These are phyloP conservation scores for Pentalonia nigronervosa DNA, from an alignment of 1,140 invertebrate genomes.

Conservation along the genomic window DNA sequence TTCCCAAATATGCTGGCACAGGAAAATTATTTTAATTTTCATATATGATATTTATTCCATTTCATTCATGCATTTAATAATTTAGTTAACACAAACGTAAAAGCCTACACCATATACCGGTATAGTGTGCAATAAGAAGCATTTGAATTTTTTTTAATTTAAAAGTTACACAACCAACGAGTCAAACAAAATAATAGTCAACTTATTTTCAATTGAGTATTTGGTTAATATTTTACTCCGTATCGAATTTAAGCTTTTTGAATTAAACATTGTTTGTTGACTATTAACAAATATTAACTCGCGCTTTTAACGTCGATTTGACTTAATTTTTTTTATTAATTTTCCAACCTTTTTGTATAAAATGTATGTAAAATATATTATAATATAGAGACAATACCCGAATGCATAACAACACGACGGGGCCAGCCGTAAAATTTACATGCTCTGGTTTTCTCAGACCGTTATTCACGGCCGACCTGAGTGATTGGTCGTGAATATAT, in stretches of 20 bases:
- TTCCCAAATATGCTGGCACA: neutral
- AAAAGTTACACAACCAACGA: no score
- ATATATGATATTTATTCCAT: no score
- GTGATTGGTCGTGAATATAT: neutral
- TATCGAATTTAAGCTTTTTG: neutral
- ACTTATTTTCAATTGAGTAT: neutral
- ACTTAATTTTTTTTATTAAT: neutral
- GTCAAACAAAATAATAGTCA: neutral
- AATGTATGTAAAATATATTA: no score
- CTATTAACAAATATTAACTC: neutral
- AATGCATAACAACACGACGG: neutral
- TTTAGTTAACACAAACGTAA: neutral
- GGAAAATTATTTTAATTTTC: neutral
- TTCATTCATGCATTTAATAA: neutral
- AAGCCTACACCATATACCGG: neutral
- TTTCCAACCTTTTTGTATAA: neutral
- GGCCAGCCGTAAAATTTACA: neutral
- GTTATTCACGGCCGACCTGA: neutral
- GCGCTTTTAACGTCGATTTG: neutral
- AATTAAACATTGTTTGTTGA: neutral
- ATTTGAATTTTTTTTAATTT: neutral
- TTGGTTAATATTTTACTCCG: neutral
- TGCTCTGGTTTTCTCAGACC: constrained; percentile 28
- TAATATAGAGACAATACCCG: neutral
- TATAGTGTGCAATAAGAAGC: neutral